phyloP scores from a whole-genome alignment of 2,888 invertebrate genomes.

The Craniophora ligustri region DNA sequence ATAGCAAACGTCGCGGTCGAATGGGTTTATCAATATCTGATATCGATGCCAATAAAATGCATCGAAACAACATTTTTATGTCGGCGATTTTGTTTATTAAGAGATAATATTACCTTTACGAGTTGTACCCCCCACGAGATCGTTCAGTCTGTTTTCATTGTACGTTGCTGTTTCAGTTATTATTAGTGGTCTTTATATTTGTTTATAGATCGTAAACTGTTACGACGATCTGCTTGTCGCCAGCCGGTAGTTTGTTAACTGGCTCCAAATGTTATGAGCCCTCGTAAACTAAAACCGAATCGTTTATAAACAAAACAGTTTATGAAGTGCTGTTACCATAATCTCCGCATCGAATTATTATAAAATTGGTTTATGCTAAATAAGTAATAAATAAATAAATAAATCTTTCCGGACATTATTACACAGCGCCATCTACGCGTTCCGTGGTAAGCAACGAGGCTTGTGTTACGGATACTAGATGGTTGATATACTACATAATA shows the following conservation, averaged over 20 bases:
- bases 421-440: too few relatives aligned
- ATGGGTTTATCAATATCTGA: conserved; percentile 74
- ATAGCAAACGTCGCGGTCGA: conserved; percentile 65
- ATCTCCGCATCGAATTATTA: conserved; percentile 48
- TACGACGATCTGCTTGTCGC: conserved; percentile 83
- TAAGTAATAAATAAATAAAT: too few relatives aligned
- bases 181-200: conserved; percentile 86
- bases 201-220: conserved; percentile 87
- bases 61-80: conserved; percentile 81
- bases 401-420: too few relatives aligned
- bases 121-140: conserved; percentile 74
- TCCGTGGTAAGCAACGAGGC: too few relatives aligned
- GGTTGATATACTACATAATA: too few relatives aligned
- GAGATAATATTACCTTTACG: conserved; percentile 88
- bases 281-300: conserved; percentile 83
- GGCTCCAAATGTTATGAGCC: conserved; percentile 77
- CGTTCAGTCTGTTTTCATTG: conserved; percentile 83
- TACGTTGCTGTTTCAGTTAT: conserved; percentile 86
- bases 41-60: conserved; percentile 74
- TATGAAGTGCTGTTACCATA: conserved; percentile 69
- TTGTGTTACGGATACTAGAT: too few relatives aligned
- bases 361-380: conserved; percentile 55
- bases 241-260: conserved; percentile 82
- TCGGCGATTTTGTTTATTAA: conserved; percentile 83
- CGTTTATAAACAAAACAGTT: conserved; percentile 77